Percentiles rank a stretch among this genome's conserved stretches.
Conservation (phyloP, 2,113 vertebrate genomes). For the Verasper variegatus region DNA sequence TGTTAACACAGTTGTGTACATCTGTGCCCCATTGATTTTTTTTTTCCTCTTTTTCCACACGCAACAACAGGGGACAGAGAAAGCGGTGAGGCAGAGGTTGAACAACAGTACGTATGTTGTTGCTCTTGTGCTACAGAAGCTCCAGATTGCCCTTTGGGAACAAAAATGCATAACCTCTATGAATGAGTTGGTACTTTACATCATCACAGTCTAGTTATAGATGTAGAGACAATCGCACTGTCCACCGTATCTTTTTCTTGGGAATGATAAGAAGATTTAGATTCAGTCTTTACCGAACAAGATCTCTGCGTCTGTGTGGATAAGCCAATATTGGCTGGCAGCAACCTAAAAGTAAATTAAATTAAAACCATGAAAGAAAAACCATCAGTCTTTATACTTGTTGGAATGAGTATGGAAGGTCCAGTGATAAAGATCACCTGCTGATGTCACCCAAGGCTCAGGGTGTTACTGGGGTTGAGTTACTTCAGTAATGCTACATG, state of each 20-base stretch:
- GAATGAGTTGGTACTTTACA: conserved; percentile 9
- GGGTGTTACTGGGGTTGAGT: conserved; percentile 36
- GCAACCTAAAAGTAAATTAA: not conserved
- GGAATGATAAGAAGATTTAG: conserved; percentile 7
- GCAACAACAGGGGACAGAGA: conserved; percentile 56
- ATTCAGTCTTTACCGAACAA: conserved; percentile 9
- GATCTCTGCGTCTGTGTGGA: conserved; percentile 28
- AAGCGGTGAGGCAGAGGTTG: conserved; percentile 45
- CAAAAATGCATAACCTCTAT: not conserved
- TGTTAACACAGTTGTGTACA: conserved; percentile 68
- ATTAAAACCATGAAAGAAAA: too few species aligned
- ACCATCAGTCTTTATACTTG: too few species aligned
- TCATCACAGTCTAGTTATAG: not conserved
- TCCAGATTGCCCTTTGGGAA: conserved; percentile 18
- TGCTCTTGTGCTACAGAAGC: conserved; percentile 57
- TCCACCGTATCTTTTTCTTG: not conserved
- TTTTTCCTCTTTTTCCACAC: conserved; percentile 27
- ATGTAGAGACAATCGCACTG: not conserved
- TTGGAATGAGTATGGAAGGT: not conserved
- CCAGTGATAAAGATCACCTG: conserved; percentile 65
- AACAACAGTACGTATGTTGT: conserved; percentile 40
- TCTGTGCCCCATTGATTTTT: conserved; percentile 66
- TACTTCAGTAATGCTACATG: conserved; percentile 60
- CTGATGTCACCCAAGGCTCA: conserved; percentile 62
- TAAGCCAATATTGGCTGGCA: conserved; percentile 41